Base-by-base conservation (phyloP, 2,888 invertebrate species). In the Unio delphinus region DNA sequence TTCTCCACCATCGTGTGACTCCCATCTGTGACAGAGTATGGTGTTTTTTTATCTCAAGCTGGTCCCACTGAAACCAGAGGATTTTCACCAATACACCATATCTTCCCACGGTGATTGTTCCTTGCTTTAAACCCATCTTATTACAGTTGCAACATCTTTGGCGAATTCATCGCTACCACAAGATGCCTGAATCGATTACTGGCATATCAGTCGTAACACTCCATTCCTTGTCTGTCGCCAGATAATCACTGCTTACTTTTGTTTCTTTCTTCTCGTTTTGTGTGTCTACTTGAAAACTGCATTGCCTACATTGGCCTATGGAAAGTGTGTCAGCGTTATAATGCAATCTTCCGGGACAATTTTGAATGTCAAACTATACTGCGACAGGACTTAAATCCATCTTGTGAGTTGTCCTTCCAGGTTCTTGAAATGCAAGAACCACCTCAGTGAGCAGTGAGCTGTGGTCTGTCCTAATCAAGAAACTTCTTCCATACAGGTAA, bases 391-490 rank as follows among this genome's bases (percentile, higher is more conserved):
- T 30, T 75, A 69, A 11, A 68, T 26, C 68, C 72, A 72, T 56
- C 68, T 54, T 8, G 69, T 66, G 7, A 69, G 57, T 59, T 69
- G 65, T 17, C 69, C 69, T 56, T 73, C 73, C 30, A 68, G 68
- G 56, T 73, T 65, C 63, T 70, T 73, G 30, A 73, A 73, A 15
- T 60, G n/a, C 61, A 70, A 59, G n/a, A 73, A 57, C 79, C 79
- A 80, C 57, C 63, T n/a, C 64, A 80, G 65, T 8, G 77, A 68
- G 20, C 75, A 80, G 65, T 8, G 77, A 68, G 20, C 75, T 64
- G 62, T 80, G 78, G 61, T 81, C 79, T 20, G 73, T 75, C 17
- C 76, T 61, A 3, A 78, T 60, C 1, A 67, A n/a, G 55, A 76
- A 72, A 7, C 61, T 15, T 30, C 61, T 59, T 5, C 81, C 76